Conservation (phyloP, 2,888 invertebrate species). For the Ferdinandea cuprea region DNA sequence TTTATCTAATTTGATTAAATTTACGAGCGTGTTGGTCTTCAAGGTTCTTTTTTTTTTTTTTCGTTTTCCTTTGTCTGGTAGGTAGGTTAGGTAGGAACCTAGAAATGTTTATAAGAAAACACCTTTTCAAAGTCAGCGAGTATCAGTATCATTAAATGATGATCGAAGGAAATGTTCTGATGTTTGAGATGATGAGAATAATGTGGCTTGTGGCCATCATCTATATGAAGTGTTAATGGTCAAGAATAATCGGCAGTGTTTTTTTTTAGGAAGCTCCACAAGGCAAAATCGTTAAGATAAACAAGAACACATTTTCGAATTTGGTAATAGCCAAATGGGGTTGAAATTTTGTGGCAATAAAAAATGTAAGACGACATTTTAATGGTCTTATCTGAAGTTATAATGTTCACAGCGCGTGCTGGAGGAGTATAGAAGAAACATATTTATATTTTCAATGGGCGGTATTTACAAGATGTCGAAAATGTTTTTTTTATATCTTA, state of each 20-base stretch:
- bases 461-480: no score
- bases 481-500: no score
- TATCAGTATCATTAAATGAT: constrained; percentile 54
- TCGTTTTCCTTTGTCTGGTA: not conserved
- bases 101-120: constrained; percentile 7
- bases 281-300: constrained; percentile 59
- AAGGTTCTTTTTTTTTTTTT: not conserved
- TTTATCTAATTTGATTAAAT: constrained; percentile 68
- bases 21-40: constrained; percentile 54
- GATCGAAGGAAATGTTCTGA: constrained; percentile 35
- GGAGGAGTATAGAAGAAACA: not conserved
- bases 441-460: no score
- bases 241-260: constrained; percentile 40
- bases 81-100: no score
- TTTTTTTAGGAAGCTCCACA: constrained; percentile 17
- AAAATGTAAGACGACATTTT: constrained; percentile 37
- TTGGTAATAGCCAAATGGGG: constrained; percentile 32
- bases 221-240: constrained; percentile 63
- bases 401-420: constrained; percentile 35
- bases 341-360: constrained; percentile 33
- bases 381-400: constrained; percentile 28
- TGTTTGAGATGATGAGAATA: not conserved
- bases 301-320: constrained; percentile 54
- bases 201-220: constrained; percentile 43
- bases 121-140: constrained; percentile 51